Evolutionary conservation across 2,113 vertebrate species (phyloP).

Genomic region (Heptranchias perlo): DNA sequence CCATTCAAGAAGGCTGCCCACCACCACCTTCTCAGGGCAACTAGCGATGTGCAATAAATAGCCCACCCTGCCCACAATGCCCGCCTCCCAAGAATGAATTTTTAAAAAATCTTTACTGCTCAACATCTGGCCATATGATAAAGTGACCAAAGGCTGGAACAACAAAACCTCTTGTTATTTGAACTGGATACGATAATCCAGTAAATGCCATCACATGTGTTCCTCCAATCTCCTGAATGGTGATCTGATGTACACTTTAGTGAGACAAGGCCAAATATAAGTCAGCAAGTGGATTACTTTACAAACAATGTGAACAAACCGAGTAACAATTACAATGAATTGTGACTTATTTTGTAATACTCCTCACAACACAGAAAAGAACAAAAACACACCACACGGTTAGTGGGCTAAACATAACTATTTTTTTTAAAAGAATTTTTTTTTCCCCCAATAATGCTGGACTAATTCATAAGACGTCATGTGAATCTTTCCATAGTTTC

Average conservation of each 20-base stretch:
- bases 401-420: no score
- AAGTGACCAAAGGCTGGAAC: not conserved
- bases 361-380: not conserved
- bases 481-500: not conserved
- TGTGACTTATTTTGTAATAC: not conserved
- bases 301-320: not conserved
- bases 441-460: not conserved
- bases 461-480: not conserved
- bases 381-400: not conserved
- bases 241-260: not conserved
- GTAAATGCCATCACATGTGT: not conserved
- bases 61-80: not conserved
- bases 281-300: not conserved
- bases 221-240: not conserved
- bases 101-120: not conserved
- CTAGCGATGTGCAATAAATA: not conserved
- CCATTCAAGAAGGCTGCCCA: not conserved
- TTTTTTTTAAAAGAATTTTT: no score
- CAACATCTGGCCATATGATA: not conserved
- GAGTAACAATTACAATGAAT: not conserved
- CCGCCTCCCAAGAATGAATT: not conserved
- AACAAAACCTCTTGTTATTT: not conserved
- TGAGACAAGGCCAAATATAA: not conserved
- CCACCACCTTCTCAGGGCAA: not conserved
- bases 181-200: not conserved